phyloP scores from a whole-genome alignment of 1,140 invertebrate species.

The Aleiodes sp. region DNA sequence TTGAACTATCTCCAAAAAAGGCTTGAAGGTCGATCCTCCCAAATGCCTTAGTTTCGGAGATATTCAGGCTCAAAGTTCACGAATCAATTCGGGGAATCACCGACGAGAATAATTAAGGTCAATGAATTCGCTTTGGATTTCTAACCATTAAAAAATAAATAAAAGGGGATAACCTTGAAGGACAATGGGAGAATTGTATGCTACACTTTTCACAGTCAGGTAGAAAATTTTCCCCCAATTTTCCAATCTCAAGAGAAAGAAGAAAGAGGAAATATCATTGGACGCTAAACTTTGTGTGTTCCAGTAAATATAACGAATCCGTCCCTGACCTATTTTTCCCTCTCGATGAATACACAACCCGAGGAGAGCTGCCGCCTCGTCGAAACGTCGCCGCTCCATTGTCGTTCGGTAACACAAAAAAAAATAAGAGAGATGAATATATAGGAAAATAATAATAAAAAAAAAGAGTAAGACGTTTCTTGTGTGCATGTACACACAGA shows the following conservation, averaged over 20 bases:
- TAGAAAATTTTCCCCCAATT: too few relatives aligned
- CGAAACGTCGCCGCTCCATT: conserved; percentile 42
- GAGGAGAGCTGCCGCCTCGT: conserved; percentile 39
- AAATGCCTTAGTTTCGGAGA: too few relatives aligned
- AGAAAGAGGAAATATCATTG: too few relatives aligned
- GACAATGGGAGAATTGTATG: too few relatives aligned
- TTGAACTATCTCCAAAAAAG: not conserved
- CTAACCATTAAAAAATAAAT: not conserved
- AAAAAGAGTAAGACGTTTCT: not conserved
- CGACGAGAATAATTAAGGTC: not conserved
- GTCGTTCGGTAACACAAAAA: conserved; percentile 35
- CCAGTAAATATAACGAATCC: conserved; percentile 15
- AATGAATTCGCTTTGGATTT: too few relatives aligned
- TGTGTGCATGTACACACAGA: not conserved
- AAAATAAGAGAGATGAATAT: conserved; percentile 16
- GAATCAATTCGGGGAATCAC: not conserved
- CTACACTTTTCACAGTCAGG: not conserved
- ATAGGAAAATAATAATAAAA: not conserved
- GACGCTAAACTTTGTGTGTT: too few relatives aligned
- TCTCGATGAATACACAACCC: conserved; percentile 31
- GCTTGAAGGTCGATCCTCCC: too few relatives aligned
- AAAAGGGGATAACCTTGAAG: not conserved
- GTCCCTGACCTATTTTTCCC: conserved; percentile 57
- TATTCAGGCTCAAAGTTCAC: not conserved
- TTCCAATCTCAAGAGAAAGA: not conserved